Base-by-base conservation (phyloP, 2,113 vertebrate species). In the Coturnix japonica region DNA sequence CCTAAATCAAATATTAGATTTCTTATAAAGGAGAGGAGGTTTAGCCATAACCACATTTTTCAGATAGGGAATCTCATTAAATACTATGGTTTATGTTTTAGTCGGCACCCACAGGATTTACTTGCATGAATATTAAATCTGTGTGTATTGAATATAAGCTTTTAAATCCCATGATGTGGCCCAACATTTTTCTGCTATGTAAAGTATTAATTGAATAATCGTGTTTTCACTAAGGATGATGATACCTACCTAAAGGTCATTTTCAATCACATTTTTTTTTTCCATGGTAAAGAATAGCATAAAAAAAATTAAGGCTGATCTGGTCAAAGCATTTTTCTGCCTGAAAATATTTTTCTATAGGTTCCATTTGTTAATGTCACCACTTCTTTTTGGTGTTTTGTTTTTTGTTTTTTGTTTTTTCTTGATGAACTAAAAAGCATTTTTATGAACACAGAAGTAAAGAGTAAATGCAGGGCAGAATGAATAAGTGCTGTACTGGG, bases 1-100 rank as follows among this genome's bases (percentile, higher is more conserved):
- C 95, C 94, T 91, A 97, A 98, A 97, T 97, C 90, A 97, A 97
- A 96, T 97, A 96, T 96, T 97, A 97, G 90, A 95, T 96, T 94
- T 91, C 41, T 84, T 92, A 70, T 81, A 89, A 96, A 95, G 91
- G 73, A 85, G 56, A 84, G n/a, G 39, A 46, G 30, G n/a, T 70
- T 95, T 80, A 94, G 16, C 44, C 59, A 77, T 85, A 95, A 81
- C 80, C 54, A 85, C 37, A 78, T 91, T 95, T 96, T 95, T 70
- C 59, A 95, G 63, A 94, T 88, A 87, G 79, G 74, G 85, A 95
- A 81, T 79, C 84, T 97, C 79, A 94, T 95, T 96, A 97, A 96
- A 67, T 87, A 93, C 39, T 65, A 85, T 70, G 65, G 70, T 88
- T 93, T 95, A 71, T 90, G 84, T 96, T 96, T 95, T 89, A 63